These are phyloP conservation scores for Montipora capricornis DNA, from an alignment of 64 coral and sea anemone genomes.

Conservation along the genomic window DNA sequence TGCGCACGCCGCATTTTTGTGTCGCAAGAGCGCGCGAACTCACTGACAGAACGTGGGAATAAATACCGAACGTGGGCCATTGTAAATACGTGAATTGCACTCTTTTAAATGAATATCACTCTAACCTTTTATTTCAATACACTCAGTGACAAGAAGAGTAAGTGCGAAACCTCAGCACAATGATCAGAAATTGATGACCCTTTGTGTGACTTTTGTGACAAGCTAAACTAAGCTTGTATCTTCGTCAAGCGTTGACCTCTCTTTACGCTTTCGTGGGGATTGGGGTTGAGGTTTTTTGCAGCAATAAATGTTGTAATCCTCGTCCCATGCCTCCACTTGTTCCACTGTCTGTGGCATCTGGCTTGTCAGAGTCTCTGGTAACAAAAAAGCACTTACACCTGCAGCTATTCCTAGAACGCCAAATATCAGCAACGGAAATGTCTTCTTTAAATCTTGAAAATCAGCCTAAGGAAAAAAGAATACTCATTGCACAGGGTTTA, in stretches of 20 bases:
- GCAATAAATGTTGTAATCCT: slow-evolving; percentile 64
- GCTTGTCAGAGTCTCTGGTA: slow-evolving; percentile 72
- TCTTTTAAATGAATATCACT: no score
- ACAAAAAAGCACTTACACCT: slow-evolving; percentile 50
- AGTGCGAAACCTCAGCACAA: no score
- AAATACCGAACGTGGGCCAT: no score
- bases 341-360: slow-evolving; percentile 78
- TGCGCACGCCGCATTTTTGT: no score
- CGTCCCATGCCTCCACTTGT: slow-evolving; percentile 74
- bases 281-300: background rate
- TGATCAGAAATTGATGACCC: no score
- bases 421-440: slow-evolving; percentile 68
- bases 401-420: slow-evolving; percentile 61
- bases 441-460: slow-evolving; percentile 44
- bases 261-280: background rate
- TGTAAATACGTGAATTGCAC: no score
- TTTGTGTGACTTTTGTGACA: no score
- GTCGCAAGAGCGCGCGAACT: no score
- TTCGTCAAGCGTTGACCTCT: background rate
- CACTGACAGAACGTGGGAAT: no score
- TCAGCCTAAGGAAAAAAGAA: slow-evolving; percentile 32
- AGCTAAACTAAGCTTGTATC: slow-evolving; percentile 1
- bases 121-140: no score
- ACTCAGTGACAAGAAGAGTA: no score
- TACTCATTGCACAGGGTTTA: background rate